A percentile compares a stretch with the other conserved stretches of the same genome.
Evolutionary conservation across 2,797 vertebrate genomes (phyloP).

Genomic region (Halcyon smyrnensis): DNA sequence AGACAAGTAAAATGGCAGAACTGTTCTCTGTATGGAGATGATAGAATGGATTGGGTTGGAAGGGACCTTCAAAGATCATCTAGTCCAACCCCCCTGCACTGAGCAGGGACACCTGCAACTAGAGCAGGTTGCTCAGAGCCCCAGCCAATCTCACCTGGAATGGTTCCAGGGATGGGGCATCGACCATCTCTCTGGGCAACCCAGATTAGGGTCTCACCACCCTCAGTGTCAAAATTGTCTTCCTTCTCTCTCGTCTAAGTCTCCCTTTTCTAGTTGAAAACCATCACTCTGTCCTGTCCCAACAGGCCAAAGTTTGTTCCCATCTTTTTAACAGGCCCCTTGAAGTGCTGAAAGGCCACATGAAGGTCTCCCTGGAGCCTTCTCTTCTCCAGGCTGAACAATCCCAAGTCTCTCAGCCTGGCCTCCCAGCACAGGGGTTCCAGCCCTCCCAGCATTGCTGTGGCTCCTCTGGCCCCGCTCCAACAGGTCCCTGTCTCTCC

Average conservation of each 20-base stretch:
- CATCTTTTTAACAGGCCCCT: background rate
- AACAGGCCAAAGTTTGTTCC: too few species aligned
- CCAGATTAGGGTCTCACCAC: background rate
- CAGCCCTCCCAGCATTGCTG: background rate
- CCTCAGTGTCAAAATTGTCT: background rate
- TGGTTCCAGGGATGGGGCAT: fast-evolving
- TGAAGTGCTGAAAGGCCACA: background rate
- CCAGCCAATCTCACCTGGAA: fast-evolving
- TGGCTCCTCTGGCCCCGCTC: too few species aligned
- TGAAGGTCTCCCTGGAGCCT: background rate
- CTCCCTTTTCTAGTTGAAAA: background rate
- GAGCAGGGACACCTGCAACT: background rate
- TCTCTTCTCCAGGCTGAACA: background rate
- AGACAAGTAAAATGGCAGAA: background rate
- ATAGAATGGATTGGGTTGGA: background rate
- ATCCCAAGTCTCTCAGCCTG: background rate
- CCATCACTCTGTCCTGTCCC: background rate
- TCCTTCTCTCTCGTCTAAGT: background rate
- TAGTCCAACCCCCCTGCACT: fast-evolving
- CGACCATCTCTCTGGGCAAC: too few species aligned
- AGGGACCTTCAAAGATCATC: background rate
- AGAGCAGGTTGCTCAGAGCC: background rate
- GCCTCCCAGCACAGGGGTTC: background rate
- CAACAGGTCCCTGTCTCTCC: background rate
- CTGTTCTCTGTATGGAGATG: fast-evolving